These are phyloP conservation scores for Xenentodon cancila DNA, from an alignment of 2,797 vertebrate species.

Conservation along the genomic window DNA sequence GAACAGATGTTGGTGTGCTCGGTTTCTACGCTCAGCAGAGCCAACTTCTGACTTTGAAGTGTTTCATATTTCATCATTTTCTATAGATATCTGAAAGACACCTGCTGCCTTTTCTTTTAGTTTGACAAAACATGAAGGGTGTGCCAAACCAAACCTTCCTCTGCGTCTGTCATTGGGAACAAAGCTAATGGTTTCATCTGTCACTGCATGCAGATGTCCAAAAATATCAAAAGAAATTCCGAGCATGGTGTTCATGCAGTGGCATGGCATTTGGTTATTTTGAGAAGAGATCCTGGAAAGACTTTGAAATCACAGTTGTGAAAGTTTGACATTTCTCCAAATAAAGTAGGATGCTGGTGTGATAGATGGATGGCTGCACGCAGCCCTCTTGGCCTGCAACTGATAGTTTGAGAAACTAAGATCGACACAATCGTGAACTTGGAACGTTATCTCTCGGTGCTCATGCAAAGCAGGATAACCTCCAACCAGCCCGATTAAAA, in stretches of 20 bases:
- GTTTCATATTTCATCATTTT: conserved; percentile 42
- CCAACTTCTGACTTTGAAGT: conserved; percentile 55
- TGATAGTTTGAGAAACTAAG: conserved; percentile 5
- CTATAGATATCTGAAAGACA: conserved; percentile 56
- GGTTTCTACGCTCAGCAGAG: conserved; percentile 39
- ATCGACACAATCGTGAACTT: neutral
- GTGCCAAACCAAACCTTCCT: conserved; percentile 40
- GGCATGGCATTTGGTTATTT: conserved; percentile 32
- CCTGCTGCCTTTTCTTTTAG: conserved; percentile 40
- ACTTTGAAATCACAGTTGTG: conserved; percentile 22
- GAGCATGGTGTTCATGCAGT: conserved; percentile 9
- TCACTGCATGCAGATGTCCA: conserved; percentile 28
- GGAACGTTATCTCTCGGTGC: neutral
- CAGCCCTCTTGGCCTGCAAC: conserved; percentile 13
- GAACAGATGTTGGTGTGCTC: conserved; percentile 15
- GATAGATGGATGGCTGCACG: conserved; percentile 6
- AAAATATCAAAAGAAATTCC: conserved; percentile 32
- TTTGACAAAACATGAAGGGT: conserved; percentile 58
- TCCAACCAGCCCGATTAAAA: neutral
- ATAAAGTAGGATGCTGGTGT: conserved; percentile 15
- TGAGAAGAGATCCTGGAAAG: conserved; percentile 17
- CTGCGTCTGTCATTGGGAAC: conserved; percentile 32
- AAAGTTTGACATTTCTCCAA: conserved; percentile 36
- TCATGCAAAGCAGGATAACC: conserved; percentile 24
- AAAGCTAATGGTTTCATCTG: conserved; percentile 52